phyloP scores from a whole-genome alignment of 2,113 vertebrate genomes.

The Centropus unirufus region DNA sequence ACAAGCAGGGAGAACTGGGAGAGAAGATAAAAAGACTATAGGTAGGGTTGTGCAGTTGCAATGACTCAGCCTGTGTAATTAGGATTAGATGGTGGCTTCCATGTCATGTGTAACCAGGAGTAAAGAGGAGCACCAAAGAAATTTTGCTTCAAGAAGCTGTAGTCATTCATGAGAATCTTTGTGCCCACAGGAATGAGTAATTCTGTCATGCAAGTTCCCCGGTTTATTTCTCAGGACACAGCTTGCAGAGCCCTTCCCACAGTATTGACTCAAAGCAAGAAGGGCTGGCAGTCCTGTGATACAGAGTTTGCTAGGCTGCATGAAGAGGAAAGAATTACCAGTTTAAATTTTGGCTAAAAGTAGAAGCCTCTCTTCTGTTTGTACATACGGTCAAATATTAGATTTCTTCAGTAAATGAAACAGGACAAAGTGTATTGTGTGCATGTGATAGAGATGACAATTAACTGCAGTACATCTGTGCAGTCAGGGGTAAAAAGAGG shows the following conservation, averaged over 20 bases:
- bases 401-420: not conserved
- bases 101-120: not conserved
- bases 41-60: not conserved
- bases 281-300: not conserved
- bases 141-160: not conserved
- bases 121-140: not conserved
- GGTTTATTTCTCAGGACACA: not conserved
- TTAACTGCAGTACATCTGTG: not conserved
- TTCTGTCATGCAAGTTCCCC: not conserved
- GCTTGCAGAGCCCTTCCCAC: not conserved
- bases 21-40: not conserved
- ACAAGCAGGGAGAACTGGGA: not conserved
- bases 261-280: not conserved
- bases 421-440: not conserved
- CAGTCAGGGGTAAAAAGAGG: not conserved
- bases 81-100: not conserved
- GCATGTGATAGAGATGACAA: not conserved
- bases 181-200: not conserved
- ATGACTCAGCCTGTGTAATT: not conserved
- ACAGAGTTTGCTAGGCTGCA: not conserved
- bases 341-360: not conserved
- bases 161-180: not conserved
- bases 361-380: not conserved
- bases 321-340: not conserved
- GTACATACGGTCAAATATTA: not conserved